Conservation (phyloP, 2,888 invertebrate genomes). For the Thysanoteuthis rhombus region DNA sequence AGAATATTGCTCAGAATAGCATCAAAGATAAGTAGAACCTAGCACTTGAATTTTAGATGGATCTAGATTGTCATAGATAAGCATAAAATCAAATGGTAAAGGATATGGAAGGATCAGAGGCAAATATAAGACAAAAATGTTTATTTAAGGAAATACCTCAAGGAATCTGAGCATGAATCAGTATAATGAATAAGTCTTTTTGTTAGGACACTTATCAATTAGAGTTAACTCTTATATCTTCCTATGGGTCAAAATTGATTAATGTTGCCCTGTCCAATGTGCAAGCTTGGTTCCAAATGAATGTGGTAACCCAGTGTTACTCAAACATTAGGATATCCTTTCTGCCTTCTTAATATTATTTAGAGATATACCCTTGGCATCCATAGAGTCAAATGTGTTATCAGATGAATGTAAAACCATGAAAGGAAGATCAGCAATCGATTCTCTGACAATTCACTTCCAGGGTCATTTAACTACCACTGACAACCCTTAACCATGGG, state of each 20-base stretch:
- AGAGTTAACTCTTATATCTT: too few species aligned
- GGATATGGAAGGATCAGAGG: not conserved
- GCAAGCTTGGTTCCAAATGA: not conserved
- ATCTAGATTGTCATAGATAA: not conserved
- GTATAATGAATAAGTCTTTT: not conserved
- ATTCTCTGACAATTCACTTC: too few species aligned
- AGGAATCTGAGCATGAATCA: not conserved
- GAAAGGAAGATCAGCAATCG: too few species aligned
- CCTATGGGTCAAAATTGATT: too few species aligned
- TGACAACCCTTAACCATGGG: too few species aligned
- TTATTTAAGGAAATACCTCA: not conserved
- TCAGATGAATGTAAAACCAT: too few species aligned
- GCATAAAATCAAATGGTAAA: not conserved
- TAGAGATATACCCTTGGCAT: too few species aligned
- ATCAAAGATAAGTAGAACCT: not conserved
- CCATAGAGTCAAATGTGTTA: too few species aligned
- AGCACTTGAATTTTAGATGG: not conserved
- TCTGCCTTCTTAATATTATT: too few species aligned
- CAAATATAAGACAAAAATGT: not conserved
- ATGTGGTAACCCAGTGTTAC: not conserved
- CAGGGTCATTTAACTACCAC: too few species aligned
- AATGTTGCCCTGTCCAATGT: too few species aligned
- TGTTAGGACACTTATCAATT: not conserved
- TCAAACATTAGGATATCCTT: not conserved
- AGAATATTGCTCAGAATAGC: not conserved